These are phyloP conservation scores for Clistopyga incitator DNA, from an alignment of 2,888 invertebrate genomes.

Conservation along the genomic window DNA sequence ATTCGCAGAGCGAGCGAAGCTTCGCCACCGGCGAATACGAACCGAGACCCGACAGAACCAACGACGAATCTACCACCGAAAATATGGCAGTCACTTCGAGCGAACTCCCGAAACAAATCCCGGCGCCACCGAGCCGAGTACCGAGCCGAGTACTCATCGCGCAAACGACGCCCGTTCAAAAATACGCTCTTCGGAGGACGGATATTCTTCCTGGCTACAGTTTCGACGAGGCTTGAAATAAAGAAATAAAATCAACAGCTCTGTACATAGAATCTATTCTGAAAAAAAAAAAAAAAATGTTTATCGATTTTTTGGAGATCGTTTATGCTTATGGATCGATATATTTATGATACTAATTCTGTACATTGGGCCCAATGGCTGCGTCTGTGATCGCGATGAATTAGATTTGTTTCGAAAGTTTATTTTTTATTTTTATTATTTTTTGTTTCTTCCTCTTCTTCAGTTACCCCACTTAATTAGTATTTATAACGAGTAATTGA, in stretches of 20 bases:
- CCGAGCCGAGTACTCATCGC: slow-evolving; percentile 72
- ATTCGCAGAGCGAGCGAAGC: slow-evolving; percentile 28
- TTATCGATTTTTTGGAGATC: slow-evolving; percentile 12
- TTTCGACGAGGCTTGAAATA: slow-evolving; percentile 71
- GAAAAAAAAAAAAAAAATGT: slow-evolving; percentile 1
- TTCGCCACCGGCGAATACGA: slow-evolving; percentile 55
- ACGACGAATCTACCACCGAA: slow-evolving; percentile 77
- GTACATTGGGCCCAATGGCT: slow-evolving; percentile 23
- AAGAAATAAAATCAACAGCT: slow-evolving; percentile 1
- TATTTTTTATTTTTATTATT: too few relatives aligned
- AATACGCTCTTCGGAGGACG: slow-evolving; percentile 75
- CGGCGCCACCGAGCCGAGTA: slow-evolving; percentile 81
- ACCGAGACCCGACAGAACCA: slow-evolving; percentile 51
- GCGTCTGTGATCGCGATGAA: slow-evolving; percentile 42
- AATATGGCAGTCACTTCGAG: slow-evolving; percentile 82
- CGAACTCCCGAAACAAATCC: slow-evolving; percentile 84
- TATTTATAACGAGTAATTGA: slow-evolving; percentile 60
- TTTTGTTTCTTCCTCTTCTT: neutral
- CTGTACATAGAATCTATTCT: slow-evolving; percentile 28
- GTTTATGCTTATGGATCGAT: neutral
- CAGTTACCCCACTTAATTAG: neutral
- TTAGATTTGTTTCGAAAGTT: slow-evolving; percentile 23
- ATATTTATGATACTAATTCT: slow-evolving; percentile 41
- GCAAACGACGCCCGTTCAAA: slow-evolving; percentile 81
- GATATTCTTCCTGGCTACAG: slow-evolving; percentile 76